A percentile compares a stretch with the other conserved stretches of the same genome.
Conservation (phyloP, 2,888 invertebrate genomes). For the Leptarthrus brevirostris region DNA sequence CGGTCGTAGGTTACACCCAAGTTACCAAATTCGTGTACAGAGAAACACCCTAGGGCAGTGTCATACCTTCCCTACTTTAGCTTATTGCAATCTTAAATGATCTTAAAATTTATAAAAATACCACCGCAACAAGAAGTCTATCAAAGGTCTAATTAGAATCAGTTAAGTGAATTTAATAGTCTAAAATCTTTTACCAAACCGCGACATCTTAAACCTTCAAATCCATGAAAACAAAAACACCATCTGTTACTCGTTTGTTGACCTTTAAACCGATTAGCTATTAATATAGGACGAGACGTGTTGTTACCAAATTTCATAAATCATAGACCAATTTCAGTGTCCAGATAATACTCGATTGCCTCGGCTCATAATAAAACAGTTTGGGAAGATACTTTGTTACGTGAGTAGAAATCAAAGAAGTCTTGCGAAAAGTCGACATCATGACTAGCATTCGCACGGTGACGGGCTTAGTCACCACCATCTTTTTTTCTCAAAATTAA, state of each 20-base stretch:
- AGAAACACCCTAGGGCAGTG: too few relatives aligned
- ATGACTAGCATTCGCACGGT: not conserved
- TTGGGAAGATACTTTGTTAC: not conserved
- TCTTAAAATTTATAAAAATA: too few relatives aligned
- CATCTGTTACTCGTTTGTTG: not conserved
- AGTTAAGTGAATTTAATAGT: too few relatives aligned
- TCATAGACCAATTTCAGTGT: not conserved
- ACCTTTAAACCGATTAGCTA: not conserved
- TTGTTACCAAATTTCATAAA: not conserved
- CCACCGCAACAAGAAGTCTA: too few relatives aligned
- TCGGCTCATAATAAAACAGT: not conserved
- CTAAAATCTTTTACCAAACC: too few relatives aligned
- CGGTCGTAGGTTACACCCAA: too few relatives aligned
- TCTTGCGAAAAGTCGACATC: not conserved
- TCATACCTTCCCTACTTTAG: too few relatives aligned
- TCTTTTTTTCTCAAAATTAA: constrained; percentile 15
- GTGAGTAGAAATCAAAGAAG: not conserved
- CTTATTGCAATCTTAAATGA: too few relatives aligned
- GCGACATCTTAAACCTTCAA: too few relatives aligned
- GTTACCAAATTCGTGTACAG: too few relatives aligned
- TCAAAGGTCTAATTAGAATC: too few relatives aligned
- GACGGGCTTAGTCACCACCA: not conserved
- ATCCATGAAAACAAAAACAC: too few relatives aligned
- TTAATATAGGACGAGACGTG: not conserved
- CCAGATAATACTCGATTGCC: not conserved